Evolutionary conservation across 2,797 vertebrate genomes (phyloP).

Genomic region (Microctenopoma lineatum): DNA sequence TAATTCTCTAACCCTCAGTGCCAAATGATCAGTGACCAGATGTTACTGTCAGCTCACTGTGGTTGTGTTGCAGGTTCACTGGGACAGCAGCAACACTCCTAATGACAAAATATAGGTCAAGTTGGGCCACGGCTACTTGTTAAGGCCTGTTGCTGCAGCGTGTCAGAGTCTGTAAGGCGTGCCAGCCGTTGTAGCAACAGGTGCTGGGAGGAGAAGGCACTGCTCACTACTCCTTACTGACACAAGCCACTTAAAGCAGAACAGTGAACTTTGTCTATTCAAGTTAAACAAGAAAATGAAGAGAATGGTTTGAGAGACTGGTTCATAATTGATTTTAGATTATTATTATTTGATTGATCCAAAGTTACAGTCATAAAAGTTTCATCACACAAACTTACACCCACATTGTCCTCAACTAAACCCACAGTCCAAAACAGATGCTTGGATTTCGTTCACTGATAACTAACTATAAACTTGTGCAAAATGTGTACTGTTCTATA

Average conservation of each 20-base stretch:
- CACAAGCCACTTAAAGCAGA: constrained; percentile 2
- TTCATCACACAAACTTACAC: neutral
- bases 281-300: neutral
- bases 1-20: neutral
- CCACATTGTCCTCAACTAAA: neutral
- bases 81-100: constrained; percentile 11
- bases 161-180: neutral
- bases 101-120: constrained; percentile 17
- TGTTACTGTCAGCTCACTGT: neutral
- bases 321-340: neutral
- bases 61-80: neutral
- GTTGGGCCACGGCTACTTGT: constrained; percentile 7
- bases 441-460: constrained; percentile 25
- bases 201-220: constrained; percentile 8
- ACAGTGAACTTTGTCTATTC: neutral
- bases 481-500: neutral
- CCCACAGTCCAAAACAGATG: constrained; percentile 27
- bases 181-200: constrained; percentile 45
- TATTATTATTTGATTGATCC: neutral
- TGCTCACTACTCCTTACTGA: neutral
- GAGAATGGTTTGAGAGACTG: neutral
- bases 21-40: neutral
- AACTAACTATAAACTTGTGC: neutral
- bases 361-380: neutral
- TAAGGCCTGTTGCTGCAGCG: constrained; percentile 6